Base-by-base conservation (phyloP, 1,140 invertebrate species). In the Delia radicum region DNA sequence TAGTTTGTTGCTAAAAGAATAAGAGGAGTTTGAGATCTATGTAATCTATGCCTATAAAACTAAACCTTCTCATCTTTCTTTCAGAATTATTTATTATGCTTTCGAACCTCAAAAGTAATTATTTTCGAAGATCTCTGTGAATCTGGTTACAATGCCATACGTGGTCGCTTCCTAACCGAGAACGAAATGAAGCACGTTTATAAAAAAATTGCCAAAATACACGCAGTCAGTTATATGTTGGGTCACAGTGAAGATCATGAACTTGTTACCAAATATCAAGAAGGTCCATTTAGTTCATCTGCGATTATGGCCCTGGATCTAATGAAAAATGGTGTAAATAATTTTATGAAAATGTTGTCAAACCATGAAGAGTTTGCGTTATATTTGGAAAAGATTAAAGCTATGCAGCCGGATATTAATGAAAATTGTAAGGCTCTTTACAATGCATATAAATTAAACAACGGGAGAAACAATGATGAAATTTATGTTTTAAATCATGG, bases 161-260 rank as follows among this genome's bases (percentile, higher is more conserved):
- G 81, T 6, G 31, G 74, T 37, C 77, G 80, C 37, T 12, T 72
- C 28, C 29, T 37, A 0, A 78, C 28, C 0, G 13, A 21, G 8
- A 77, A 77, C 8, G 82, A 84, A 18, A 1, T 79, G 2, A 55
- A 75, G 0, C 15, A 18, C 0, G 77, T 78, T 0, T 77, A 75
- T 2, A 2, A 24, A 2, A 84, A 84, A 48, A 26, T 84, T n/a
- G 82, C 81, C 37, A 84, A 80, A 46, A 77, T 63, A 84, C n/a
- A n/a, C n/a, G n/a, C n/a, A n/a, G n/a, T n/a, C n/a, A n/a, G n/a
- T n/a, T n/a, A n/a, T n/a, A n/a, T 80, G 29, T 27, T 81, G 4
- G 31, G 75, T 0, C 76, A 80, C 10, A 33, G 63, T 33, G 63
- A 67, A 33, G 26, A 67, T 18, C 63, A 67, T 13, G 63, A 67